Evolutionary conservation across 1,140 invertebrate species (phyloP), one percentile per base, ranked within the genome.

Genomic region (Aleiodes sp.): DNA sequence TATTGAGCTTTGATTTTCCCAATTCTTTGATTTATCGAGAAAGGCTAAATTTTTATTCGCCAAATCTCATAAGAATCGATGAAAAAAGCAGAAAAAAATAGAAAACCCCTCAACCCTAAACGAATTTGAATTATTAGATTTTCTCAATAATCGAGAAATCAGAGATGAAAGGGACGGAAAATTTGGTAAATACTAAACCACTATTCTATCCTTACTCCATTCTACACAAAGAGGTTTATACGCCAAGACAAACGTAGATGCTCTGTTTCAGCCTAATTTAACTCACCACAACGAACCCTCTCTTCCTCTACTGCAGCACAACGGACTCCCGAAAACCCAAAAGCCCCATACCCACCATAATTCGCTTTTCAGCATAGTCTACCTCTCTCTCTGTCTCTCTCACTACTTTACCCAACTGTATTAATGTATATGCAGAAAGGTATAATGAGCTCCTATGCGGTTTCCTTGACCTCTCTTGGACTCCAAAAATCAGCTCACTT

Each of bases 251-350:
- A 72, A 70, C 68, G 66, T 41, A 73, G 71, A 68, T 59, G 66
- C 35, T 59, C 65, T 31, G 70, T 64, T 74, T 66, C 70, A 52
- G 62, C 65, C 63, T 71, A 74, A 74, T 72, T 74, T 71, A 74
- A 71, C 62, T 67, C 24, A 67, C 72, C 72, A 35, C 70, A 66
- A 65, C 43, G 59, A 37, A 65, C 63, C 67, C 62, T 29, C 35
- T 61, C 28, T 37, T 57, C 26, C 29, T 28, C 41, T 70, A 33
- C 29, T 65, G 9, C 14, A 39, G 41, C 21, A 39, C 14, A 26
- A 16, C 61, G 37, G n/a, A n/a, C 61, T 41, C 41, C 1, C 31
- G 33, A 7, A 29, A 2, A 62, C 35, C 33, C 35, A 19, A 63
- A 59, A 21, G 61, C 66, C 37, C 35, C 21, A 35, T 64, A 43